Percentiles rank a stretch among this genome's conserved stretches.
Conservation (phyloP, 2,113 vertebrate species). For the Naja naja region DNA sequence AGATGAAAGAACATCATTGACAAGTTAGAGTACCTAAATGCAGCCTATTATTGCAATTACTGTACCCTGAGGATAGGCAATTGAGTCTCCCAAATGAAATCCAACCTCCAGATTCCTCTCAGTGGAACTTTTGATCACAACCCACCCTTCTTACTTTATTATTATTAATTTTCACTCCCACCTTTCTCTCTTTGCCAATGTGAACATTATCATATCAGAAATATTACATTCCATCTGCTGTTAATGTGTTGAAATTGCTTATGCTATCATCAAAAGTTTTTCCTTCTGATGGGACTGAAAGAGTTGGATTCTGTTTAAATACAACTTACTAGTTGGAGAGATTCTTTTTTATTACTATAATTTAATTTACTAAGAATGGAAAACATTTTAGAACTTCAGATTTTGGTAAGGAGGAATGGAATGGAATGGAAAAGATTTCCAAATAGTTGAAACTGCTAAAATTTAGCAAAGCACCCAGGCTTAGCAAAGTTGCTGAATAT, state of each 20-base stretch:
- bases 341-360: neutral
- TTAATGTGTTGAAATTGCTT: neutral
- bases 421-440: neutral
- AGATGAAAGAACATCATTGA: neutral
- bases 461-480: neutral
- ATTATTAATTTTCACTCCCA: neutral
- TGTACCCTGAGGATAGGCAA: neutral
- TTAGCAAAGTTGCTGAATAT: neutral
- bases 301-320: neutral
- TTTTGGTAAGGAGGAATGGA: neutral
- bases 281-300: neutral
- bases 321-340: neutral
- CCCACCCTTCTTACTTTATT: neutral
- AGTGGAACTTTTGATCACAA: neutral
- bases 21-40: neutral
- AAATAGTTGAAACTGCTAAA: neutral
- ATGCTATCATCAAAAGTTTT: neutral
- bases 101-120: neutral
- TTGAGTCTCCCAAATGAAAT: neutral
- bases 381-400: neutral
- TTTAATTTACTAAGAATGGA: neutral
- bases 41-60: neutral
- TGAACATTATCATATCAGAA: neutral
- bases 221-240: neutral
- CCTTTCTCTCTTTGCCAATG: neutral